Percentiles rank a stretch among this genome's conserved stretches.
These are phyloP conservation scores for Chironomus striatipennis DNA, from an alignment of 1,140 invertebrate genomes.

Conservation along the genomic window DNA sequence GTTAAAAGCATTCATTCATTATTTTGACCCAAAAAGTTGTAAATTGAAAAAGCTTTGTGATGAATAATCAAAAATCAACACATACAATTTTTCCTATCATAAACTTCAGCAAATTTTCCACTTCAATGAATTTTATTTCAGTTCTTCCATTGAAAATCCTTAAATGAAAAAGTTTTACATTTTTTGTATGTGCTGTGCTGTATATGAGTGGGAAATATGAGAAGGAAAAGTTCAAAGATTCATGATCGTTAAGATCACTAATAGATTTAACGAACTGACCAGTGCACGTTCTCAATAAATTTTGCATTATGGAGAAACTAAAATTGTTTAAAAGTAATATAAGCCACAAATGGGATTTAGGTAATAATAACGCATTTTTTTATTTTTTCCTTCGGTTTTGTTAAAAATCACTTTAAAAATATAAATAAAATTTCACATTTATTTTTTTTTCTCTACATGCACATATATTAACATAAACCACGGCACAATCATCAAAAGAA, in stretches of 20 bases:
- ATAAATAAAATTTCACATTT: no score
- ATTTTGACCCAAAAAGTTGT: no score
- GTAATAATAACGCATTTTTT: no score
- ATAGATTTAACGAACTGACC: not conserved
- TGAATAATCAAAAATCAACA: slow-evolving; percentile 2
- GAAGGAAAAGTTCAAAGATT: not conserved
- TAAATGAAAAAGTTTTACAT: not conserved
- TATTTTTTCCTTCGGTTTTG: no score
- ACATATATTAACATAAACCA: no score
- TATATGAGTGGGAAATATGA: no score
- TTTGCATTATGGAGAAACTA: not conserved
- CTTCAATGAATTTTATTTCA: not conserved
- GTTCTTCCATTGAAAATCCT: not conserved
- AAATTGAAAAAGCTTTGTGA: not conserved
- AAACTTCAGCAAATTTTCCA: not conserved
- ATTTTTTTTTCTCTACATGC: no score
- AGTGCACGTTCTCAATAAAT: not conserved
- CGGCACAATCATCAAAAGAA: no score
- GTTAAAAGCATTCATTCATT: no score
- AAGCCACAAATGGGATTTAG: not conserved
- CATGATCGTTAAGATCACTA: not conserved
- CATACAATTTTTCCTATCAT: not conserved
- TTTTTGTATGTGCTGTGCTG: not conserved
- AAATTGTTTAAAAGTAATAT: not conserved
- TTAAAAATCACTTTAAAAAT: no score